These are phyloP conservation scores for Catocala sponsa DNA, from an alignment of 2,888 invertebrate genomes.

Conservation along the genomic window DNA sequence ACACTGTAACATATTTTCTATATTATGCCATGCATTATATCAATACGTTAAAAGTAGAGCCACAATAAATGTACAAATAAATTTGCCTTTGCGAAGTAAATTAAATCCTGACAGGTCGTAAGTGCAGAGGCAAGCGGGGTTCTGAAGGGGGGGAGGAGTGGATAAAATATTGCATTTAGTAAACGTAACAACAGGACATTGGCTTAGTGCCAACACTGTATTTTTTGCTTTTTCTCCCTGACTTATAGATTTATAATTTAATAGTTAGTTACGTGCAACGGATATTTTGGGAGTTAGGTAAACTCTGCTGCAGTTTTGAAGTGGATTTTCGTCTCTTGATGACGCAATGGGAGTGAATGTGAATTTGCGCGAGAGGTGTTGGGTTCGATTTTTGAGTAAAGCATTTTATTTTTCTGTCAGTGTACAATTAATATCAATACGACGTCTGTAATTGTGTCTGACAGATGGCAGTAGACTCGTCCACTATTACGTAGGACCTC, in stretches of 20 bases:
- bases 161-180: constrained; percentile 56
- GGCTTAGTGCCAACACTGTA: constrained; percentile 47
- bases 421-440: too few relatives aligned
- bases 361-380: too few relatives aligned
- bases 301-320: constrained; percentile 13
- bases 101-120: constrained; percentile 54
- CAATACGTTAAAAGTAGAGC: constrained; percentile 7
- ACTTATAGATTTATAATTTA: constrained; percentile 53
- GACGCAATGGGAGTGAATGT: too few relatives aligned
- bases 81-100: constrained; percentile 53
- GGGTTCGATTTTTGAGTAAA: too few relatives aligned
- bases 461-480: too few relatives aligned
- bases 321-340: background rate
- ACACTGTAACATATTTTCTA: too few relatives aligned
- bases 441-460: too few relatives aligned
- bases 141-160: constrained; percentile 3
- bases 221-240: constrained; percentile 46
- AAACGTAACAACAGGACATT: constrained; percentile 49
- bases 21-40: background rate
- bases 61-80: constrained; percentile 50
- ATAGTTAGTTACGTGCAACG: constrained; percentile 39
- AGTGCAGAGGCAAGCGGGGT: constrained; percentile 27
- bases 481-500: too few relatives aligned
- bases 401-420: too few relatives aligned
- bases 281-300: constrained; percentile 5